Base-by-base conservation (phyloP, 2,113 vertebrate genomes). In the Garra rufa region DNA sequence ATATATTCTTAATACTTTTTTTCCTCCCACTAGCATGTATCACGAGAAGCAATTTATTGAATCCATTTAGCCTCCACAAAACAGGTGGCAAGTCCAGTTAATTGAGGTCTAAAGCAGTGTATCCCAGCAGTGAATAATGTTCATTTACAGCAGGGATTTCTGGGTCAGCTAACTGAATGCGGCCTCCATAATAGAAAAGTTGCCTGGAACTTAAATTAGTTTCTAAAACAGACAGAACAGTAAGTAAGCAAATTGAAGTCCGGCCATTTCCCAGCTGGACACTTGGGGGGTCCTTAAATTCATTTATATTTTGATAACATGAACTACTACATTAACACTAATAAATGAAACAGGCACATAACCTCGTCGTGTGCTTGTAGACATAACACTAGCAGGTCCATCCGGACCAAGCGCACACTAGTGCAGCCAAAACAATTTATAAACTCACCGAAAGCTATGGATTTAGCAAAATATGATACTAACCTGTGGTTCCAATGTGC, bases 111-210 rank as follows among this genome's bases (percentile, higher is more conserved):
- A 86, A 14, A 24, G 87, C 76, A 89, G 65, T 88, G 88, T 91
- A 92, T 91, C 90, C 92, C 91, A 88, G 86, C 87, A 91, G 91
- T 91, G 89, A 92, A 92, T 92, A 87, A 88, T 89, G 88, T 91
- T 87, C 82, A 81, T 76, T 85, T 86, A 28, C 85, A 86, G 85
- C 83, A 81, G 87, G 88, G 84, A 83, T 76, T 84, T 65, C 14
- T 19, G 81, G 87, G 88, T 92, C 87, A 91, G 84, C 80, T 1
- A 52, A 46, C 38, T 85, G 86, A 87, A 89, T 82, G 69, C 76
- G 81, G 80, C 81, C 77, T 86, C 83, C 30, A 75, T 83, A 89
- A 90, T 87, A 83, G 82, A 90, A 88, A 88, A 75, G 80, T 26
- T 63, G 63, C 76, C 84, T 65, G 38, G 87, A 76, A 70, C 73